Evolutionary conservation across 2,888 invertebrate genomes (phyloP), one percentile per base, ranked within the genome.

Genomic region (Omphaloscelis lunosa): DNA sequence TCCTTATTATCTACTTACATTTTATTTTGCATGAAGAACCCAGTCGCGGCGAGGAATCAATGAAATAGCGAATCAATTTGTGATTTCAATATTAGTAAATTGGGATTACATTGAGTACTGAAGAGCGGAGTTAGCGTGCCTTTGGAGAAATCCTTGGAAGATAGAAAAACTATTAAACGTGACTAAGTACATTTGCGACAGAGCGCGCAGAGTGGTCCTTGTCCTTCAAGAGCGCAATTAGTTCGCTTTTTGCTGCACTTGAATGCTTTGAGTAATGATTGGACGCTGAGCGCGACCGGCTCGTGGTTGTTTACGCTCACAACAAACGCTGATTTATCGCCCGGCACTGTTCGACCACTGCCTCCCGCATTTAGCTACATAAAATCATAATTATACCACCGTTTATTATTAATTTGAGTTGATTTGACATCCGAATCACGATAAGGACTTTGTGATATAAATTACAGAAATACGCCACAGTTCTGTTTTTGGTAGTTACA

Each of bases 191-290:
- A 92, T 94, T 94, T 93, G 93, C 92, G 93, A 95, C 94, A 93
- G 94, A 93, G 91, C 88, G 90, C 90, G 87, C 88, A 88, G 92
- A 95, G 94, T 94, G 94, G 93, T 93, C 94, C 95, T 95, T 95
- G 95, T 95, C 95, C 95, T 95, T 96, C 94, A 94, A 95, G 95
- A 93, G 93, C 92, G 95, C 95, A 96, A 96, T 96, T 96, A 96
- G 96, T 94, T 89, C 91, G 92, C 93, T 96, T 96, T 96, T 96
- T 96, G 95, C 93, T 94, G 94, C 94, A 94, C 93, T 94, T 90
- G 89, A 93, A 92, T 95, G 93, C 95, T 94, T 94, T 95, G 94
- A 96, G 94, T 96, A 95, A 96, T 95, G 95, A 96, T 95, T 95
- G 93, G 93, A 93, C 90, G 91, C 86, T 88, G 89, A 91, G 87